Evolutionary conservation across 2,888 invertebrate genomes (phyloP), one percentile per base, ranked within the genome.

Genomic region (Chirona hameri): DNA sequence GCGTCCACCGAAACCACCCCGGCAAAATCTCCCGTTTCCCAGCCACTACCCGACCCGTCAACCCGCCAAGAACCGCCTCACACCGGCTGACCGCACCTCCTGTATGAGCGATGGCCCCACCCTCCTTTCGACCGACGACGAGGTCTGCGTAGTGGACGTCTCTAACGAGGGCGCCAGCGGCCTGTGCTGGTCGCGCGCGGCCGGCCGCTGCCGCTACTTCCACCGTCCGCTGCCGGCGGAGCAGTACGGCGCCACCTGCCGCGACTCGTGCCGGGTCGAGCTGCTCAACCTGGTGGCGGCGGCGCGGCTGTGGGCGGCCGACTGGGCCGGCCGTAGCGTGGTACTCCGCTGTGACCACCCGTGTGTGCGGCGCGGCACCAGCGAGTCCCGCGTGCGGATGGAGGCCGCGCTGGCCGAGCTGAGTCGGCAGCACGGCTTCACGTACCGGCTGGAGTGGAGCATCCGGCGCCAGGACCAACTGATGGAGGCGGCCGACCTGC

Each of bases 321-420:
- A 46, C 27, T 76, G 76, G 76, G 18, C 18, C 76, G 76, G 76
- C 9, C 39, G 24, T 1, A 18, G 24, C 46, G 76, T 76, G 24
- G 39, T 76, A 46, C 9, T 76, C 18, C 76, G 76, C 76, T 76
- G 76, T 39, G 76, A 76, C 76, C 76, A 76, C 46, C 76, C 76
- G 39, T 76, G 76, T 39, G 76, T 76, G 39, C 76, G 46, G 24
- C 76, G 76, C 76, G 76, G 76, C 39, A 9, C 39, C 24, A 46
- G 46, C 46, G 24, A 39, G 76, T 39, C 76, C 18, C 76, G 76
- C 24, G 14, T 39, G 7, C 76, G 2, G 18, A 76, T 76, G 76
- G 39, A 46, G 24, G 39, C 39, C 39, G 46, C 76, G 46, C 24
- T 76, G 76, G 46, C 24, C 10, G 31, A 46, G 76, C 76, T 76